These are phyloP conservation scores for Drosophila seguyi DNA, from an alignment of 1,140 invertebrate species.

Conservation along the genomic window DNA sequence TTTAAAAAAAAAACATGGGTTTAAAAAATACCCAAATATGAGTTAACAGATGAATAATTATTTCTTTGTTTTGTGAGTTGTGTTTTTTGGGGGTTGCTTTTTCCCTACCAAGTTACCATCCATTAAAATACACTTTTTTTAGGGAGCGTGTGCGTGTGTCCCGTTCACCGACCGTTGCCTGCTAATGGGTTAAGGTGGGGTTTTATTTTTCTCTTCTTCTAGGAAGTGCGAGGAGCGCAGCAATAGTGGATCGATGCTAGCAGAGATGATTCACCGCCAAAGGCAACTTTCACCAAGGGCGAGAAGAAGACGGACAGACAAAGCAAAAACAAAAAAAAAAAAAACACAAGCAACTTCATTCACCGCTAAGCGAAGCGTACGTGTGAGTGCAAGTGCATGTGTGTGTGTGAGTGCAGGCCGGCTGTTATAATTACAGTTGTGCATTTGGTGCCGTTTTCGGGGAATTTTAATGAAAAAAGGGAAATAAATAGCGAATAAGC, in stretches of 20 bases:
- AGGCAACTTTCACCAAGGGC: constrained; percentile 58
- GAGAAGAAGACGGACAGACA: constrained; percentile 16
- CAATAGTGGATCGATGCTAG: constrained; percentile 29
- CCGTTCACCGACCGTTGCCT: not conserved
- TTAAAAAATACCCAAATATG: not conserved
- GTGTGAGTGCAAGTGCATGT: not conserved
- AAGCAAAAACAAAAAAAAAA: not conserved
- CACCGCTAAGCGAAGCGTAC: constrained; percentile 29
- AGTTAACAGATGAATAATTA: not conserved
- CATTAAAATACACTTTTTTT: not conserved
- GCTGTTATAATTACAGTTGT: constrained; percentile 6
- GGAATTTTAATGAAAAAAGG: constrained; percentile 1
- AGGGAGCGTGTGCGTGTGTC: not conserved
- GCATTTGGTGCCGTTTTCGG: not conserved
- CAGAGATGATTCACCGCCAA: constrained; percentile 53
- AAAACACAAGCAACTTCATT: constrained; percentile 54
- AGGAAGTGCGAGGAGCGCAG: constrained; percentile 5
- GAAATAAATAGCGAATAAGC: not conserved
- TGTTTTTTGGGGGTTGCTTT: not conserved
- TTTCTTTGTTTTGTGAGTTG: not conserved
- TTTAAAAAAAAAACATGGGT: not conserved
- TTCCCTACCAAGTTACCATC: not conserved
- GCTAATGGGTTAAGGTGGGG: constrained; percentile 18
- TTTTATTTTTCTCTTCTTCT: not conserved
- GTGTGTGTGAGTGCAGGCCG: constrained; percentile 9